These are phyloP conservation scores for Xenotilapia flavipinnis DNA, from an alignment of 2,113 vertebrate genomes.

Conservation along the genomic window DNA sequence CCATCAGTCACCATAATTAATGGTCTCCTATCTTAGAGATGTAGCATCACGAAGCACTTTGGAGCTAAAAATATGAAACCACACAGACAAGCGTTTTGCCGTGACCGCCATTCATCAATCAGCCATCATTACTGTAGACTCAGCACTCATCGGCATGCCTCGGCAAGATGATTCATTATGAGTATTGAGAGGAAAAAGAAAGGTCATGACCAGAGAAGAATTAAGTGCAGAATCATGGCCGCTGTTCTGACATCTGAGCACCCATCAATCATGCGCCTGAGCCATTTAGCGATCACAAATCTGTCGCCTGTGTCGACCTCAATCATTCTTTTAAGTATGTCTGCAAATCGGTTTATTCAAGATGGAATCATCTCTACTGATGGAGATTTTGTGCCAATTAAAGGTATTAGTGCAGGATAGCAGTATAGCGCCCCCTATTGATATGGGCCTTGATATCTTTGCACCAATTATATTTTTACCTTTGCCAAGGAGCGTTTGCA, in stretches of 20 bases:
- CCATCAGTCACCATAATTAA: background rate
- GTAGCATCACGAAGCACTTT: background rate
- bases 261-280: slow-evolving; percentile 29
- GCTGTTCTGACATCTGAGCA: background rate
- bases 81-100: background rate
- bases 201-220: slow-evolving; percentile 12
- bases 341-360: slow-evolving; percentile 24
- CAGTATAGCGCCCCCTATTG: background rate
- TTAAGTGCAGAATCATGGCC: background rate
- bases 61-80: background rate
- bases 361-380: background rate
- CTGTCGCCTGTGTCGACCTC: background rate
- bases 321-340: background rate
- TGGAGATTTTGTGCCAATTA: slow-evolving; percentile 10
- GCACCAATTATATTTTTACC: background rate
- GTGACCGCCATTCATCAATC: slow-evolving; percentile 15
- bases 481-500: background rate
- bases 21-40: background rate
- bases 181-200: background rate
- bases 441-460: background rate
- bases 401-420: background rate
- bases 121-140: background rate
- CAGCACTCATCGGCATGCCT: slow-evolving; percentile 5
- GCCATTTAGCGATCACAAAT: slow-evolving; percentile 11
- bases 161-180: slow-evolving; percentile 8